Percentiles rank a stretch among this genome's conserved stretches.
These are phyloP conservation scores for Leptinotarsa tumamoca DNA, from an alignment of 2,888 invertebrate species.

Conservation along the genomic window DNA sequence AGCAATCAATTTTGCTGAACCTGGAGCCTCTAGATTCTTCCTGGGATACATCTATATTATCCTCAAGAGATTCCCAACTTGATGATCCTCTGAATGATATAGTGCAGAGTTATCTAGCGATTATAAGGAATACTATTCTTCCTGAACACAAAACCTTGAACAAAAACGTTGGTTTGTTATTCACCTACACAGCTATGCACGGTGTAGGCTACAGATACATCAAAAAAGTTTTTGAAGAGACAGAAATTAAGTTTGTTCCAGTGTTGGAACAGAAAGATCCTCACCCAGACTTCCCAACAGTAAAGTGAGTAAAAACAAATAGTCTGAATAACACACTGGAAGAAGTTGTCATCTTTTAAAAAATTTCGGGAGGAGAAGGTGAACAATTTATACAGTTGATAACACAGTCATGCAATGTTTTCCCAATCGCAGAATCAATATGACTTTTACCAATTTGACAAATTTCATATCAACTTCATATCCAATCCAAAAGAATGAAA, in stretches of 20 bases:
- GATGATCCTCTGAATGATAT: slow-evolving; percentile 80
- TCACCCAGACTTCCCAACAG: slow-evolving; percentile 97
- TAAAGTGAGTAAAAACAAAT: slow-evolving; percentile 68
- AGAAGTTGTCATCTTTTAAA: no score
- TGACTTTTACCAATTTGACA: no score
- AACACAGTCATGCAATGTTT: no score
- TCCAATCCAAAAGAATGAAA: no score
- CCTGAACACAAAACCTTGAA: slow-evolving; percentile 71
- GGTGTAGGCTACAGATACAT: slow-evolving; percentile 92
- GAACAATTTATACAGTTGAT: no score
- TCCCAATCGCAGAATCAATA: no score
- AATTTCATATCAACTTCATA: no score
- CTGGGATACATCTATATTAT: slow-evolving; percentile 79
- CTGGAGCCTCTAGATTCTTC: slow-evolving; percentile 81
- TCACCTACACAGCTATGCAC: slow-evolving; percentile 97
- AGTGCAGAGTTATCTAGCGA: slow-evolving; percentile 75
- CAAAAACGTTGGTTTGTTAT: slow-evolving; percentile 68
- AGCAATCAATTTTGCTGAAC: slow-evolving; percentile 80
- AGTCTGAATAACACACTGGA: no score
- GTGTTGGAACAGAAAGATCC: slow-evolving; percentile 85
- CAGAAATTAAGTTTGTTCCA: slow-evolving; percentile 78
- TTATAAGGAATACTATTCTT: slow-evolving; percentile 70
- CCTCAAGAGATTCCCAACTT: slow-evolving; percentile 67
- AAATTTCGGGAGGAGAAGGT: no score
- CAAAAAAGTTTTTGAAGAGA: slow-evolving; percentile 77